These are phyloP conservation scores for Lumbricus terrestris DNA, from an alignment of 2,888 invertebrate species.

Conservation along the genomic window DNA sequence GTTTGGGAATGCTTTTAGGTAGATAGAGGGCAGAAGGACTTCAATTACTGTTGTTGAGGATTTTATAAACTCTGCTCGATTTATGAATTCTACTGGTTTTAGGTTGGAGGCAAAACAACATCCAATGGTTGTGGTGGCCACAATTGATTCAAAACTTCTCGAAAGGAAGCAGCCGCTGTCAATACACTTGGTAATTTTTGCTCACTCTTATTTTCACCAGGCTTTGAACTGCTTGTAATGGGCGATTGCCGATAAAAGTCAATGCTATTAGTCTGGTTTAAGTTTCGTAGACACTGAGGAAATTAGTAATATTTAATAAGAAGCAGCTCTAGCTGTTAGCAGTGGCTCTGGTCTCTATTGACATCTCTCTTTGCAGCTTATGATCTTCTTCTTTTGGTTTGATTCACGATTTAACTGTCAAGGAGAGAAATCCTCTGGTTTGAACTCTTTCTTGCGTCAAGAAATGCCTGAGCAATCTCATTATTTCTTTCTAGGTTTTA, in stretches of 20 bases:
- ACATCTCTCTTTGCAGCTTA: too few species aligned
- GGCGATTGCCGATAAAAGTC: background rate
- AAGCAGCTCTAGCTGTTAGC: background rate
- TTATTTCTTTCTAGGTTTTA: too few species aligned
- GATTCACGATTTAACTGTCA: too few species aligned
- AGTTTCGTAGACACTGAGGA: background rate
- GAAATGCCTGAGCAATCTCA: too few species aligned
- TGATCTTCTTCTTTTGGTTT: too few species aligned
- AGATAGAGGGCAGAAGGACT: background rate
- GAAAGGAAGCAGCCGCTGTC: slow-evolving; percentile 45
- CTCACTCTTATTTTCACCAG: background rate
- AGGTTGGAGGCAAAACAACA: slow-evolving; percentile 65
- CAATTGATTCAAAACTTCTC: slow-evolving; percentile 61
- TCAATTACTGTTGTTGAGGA: background rate
- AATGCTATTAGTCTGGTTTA: background rate
- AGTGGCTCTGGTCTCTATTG: too few species aligned
- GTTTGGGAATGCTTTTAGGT: background rate
- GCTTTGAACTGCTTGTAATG: background rate
- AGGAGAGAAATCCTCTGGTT: too few species aligned
- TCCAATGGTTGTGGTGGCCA: slow-evolving; percentile 64
- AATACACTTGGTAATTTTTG: background rate
- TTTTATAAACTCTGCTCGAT: too few species aligned
- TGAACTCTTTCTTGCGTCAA: too few species aligned
- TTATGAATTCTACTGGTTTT: slow-evolving; percentile 30
- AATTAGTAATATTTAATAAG: background rate